These are phyloP conservation scores for Cheilosia vulpina DNA, from an alignment of 2,888 invertebrate genomes.

Conservation along the genomic window DNA sequence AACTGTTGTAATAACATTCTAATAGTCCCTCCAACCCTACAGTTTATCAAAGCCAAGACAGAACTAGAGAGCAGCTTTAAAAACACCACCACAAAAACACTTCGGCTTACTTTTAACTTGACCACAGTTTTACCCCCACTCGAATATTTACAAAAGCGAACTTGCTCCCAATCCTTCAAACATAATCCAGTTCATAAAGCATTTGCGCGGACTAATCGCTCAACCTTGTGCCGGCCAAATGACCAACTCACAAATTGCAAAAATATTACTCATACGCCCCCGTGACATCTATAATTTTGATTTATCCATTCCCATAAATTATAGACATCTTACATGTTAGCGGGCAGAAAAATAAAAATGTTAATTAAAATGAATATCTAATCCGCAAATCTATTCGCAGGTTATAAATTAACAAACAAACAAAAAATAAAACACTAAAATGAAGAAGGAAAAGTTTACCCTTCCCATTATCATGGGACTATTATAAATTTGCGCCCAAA, in stretches of 20 bases:
- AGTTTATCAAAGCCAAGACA: too few relatives aligned
- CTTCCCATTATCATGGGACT: slow-evolving; percentile 34
- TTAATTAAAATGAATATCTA: slow-evolving; percentile 40
- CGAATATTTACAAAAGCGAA: background rate
- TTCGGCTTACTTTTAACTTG: too few relatives aligned
- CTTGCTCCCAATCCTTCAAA: background rate
- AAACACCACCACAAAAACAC: too few relatives aligned
- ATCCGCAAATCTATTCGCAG: slow-evolving; percentile 41
- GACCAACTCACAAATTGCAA: slow-evolving; percentile 13
- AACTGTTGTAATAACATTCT: too few relatives aligned
- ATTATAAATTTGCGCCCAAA: slow-evolving; percentile 35
- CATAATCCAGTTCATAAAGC: background rate
- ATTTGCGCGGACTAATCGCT: background rate
- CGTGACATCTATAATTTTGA: slow-evolving; percentile 13
- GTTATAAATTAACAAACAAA: slow-evolving; percentile 23
- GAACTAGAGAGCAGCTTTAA: too few relatives aligned
- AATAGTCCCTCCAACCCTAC: too few relatives aligned
- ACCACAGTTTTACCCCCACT: background rate
- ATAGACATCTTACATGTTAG: slow-evolving; percentile 19
- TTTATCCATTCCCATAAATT: slow-evolving; percentile 40
- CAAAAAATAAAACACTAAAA: background rate
- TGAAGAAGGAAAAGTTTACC: slow-evolving; percentile 22
- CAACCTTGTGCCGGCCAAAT: slow-evolving; percentile 4
- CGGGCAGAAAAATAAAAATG: slow-evolving; percentile 22
- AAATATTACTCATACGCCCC: slow-evolving; percentile 53